Percentiles rank a stretch among this genome's conserved stretches.
These are phyloP conservation scores for Artibeus lituratus DNA, from an alignment of 2,797 vertebrate species.

Conservation along the genomic window DNA sequence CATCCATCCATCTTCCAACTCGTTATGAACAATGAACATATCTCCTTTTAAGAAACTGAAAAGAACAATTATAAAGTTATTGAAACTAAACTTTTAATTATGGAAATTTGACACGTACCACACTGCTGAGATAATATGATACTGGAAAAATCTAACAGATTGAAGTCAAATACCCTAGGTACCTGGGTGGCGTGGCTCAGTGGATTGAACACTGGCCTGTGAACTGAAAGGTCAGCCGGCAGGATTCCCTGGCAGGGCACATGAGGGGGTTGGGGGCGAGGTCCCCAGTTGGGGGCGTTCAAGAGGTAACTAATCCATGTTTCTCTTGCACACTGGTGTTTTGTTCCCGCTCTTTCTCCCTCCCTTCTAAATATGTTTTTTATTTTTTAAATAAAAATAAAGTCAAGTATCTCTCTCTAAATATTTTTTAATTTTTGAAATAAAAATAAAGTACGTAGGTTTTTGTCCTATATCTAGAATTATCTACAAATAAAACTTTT, in stretches of 20 bases:
- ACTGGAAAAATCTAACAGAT: background rate
- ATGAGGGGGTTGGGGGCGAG: background rate
- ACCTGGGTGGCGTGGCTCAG: background rate
- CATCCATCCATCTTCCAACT: conserved; percentile 99
- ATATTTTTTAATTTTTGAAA: background rate
- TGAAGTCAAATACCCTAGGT: background rate
- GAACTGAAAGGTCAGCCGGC: background rate
- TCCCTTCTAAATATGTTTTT: background rate
- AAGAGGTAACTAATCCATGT: background rate
- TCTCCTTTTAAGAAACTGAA: conserved; percentile 99
- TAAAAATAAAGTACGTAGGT: background rate
- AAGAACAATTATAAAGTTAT: conserved; percentile 64
- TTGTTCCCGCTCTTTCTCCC: no score
- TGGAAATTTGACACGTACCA: background rate
- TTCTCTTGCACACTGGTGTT: background rate
- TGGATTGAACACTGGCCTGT: background rate
- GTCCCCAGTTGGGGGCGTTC: background rate
- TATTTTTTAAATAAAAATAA: background rate
- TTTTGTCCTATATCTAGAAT: conserved; percentile 9
- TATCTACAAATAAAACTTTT: background rate
- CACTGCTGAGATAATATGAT: background rate
- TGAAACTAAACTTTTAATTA: conserved; percentile 31
- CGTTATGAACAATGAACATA: conserved; percentile 99
- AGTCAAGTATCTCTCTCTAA: background rate
- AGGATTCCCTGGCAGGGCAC: background rate